Conservation (phyloP, 2,888 invertebrate species). For the Biston stratarius region DNA sequence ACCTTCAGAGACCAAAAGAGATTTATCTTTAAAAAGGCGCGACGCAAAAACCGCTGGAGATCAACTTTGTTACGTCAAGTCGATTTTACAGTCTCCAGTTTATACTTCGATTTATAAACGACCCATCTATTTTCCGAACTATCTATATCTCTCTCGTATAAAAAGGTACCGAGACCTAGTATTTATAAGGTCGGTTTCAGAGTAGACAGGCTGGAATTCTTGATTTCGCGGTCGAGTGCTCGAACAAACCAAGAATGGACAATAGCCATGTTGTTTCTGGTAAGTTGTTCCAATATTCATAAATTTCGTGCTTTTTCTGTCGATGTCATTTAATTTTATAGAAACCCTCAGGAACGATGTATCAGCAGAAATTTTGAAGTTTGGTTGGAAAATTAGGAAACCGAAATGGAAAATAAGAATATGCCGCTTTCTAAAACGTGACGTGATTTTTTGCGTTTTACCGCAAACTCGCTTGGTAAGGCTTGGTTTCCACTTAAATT, state of each 20-base stretch:
- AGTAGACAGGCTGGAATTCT: slow-evolving; percentile 41
- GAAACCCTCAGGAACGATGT: slow-evolving; percentile 18
- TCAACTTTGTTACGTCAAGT: slow-evolving; percentile 33
- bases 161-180: slow-evolving; percentile 24
- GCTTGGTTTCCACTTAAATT: too few species aligned
- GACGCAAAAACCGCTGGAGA: slow-evolving; percentile 25
- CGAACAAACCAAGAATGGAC: slow-evolving; percentile 55
- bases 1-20: slow-evolving; percentile 15
- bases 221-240: slow-evolving; percentile 59
- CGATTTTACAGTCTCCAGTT: slow-evolving; percentile 50
- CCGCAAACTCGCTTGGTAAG: too few species aligned
- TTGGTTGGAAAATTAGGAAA: slow-evolving; percentile 9
- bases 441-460: not conserved
- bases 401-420: not conserved
- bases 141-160: not conserved
- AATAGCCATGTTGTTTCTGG: slow-evolving; percentile 48
- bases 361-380: slow-evolving; percentile 20
- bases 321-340: slow-evolving; percentile 46
- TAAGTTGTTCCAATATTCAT: slow-evolving; percentile 56
- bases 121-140: slow-evolving; percentile 41
- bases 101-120: slow-evolving; percentile 53
- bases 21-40: slow-evolving; percentile 11
- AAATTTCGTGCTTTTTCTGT: slow-evolving; percentile 51
- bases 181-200: slow-evolving; percentile 16
- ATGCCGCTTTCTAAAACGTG: not conserved